These are phyloP conservation scores for Exaiptasia diaphana DNA, from an alignment of 64 coral and sea anemone species.

Conservation along the genomic window DNA sequence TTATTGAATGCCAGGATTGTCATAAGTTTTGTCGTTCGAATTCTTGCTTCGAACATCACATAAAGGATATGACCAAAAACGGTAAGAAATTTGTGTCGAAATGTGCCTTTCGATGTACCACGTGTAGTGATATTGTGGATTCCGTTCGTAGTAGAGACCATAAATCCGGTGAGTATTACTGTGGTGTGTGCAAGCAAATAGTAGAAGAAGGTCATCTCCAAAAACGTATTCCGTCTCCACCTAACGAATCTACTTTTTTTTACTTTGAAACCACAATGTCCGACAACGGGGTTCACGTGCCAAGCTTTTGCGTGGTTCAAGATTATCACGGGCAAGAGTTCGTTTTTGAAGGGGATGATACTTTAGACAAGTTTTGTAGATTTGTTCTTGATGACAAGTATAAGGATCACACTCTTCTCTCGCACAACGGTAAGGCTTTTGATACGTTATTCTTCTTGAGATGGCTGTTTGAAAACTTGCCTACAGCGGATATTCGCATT, in stretches of 20 bases:
- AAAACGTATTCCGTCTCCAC: neutral
- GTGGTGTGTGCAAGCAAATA: neutral
- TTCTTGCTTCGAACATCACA: neutral
- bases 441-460: constrained; percentile 17
- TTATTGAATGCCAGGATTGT: neutral
- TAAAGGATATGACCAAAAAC: neutral
- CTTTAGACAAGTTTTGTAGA: neutral
- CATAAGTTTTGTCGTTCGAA: neutral
- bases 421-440: neutral
- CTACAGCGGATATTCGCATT: neutral
- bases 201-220: neutral
- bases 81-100: neutral
- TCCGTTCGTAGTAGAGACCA: neutral
- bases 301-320: neutral
- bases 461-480: neutral
- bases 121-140: neutral
- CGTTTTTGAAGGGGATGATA: constrained; percentile 16
- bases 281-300: neutral
- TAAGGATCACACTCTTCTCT: neutral
- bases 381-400: neutral
- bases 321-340: neutral
- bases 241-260: neutral
- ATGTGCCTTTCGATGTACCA: neutral
- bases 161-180: neutral
- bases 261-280: constrained; percentile 32